phyloP scores from a whole-genome alignment of 2,888 invertebrate species.

The Hirtodrosophila cameraria region DNA sequence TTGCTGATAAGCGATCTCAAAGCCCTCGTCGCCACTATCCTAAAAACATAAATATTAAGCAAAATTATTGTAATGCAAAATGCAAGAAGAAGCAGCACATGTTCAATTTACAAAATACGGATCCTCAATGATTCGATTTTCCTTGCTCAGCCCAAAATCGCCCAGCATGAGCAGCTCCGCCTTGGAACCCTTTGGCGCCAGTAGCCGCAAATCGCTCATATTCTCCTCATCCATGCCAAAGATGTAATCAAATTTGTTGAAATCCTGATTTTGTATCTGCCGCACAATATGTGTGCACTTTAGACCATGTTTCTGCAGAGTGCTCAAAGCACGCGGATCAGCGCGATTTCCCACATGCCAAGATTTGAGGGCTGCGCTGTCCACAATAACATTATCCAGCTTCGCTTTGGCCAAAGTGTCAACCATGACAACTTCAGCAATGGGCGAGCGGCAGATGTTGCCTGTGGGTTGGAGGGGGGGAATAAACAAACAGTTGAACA shows the following conservation, averaged over 20 bases:
- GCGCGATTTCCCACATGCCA: constrained; percentile 95
- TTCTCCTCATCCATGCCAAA: constrained; percentile 98
- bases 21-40: constrained; percentile 88
- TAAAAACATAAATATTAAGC: constrained; percentile 80
- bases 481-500: neutral
- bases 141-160: constrained; percentile 92
- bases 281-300: constrained; percentile 91
- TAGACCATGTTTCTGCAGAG: constrained; percentile 90
- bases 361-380: constrained; percentile 95
- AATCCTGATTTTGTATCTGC: constrained; percentile 90
- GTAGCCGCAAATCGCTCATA: constrained; percentile 88
- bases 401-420: constrained; percentile 89
- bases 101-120: constrained; percentile 93
- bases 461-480: too few species aligned
- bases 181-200: constrained; percentile 87
- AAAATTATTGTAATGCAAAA: too few species aligned
- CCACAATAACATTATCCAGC: constrained; percentile 85
- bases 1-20: constrained; percentile 91
- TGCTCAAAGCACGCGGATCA: constrained; percentile 90
- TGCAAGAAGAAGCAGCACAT: fast-evolving
- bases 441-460: constrained; percentile 97
- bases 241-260: constrained; percentile 92
- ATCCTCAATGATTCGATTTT: constrained; percentile 92
- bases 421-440: constrained; percentile 96
- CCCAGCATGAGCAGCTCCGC: constrained; percentile 93